Evolutionary conservation across 2,888 invertebrate genomes (phyloP).

Genomic region (Drosophila anomalipes): DNA sequence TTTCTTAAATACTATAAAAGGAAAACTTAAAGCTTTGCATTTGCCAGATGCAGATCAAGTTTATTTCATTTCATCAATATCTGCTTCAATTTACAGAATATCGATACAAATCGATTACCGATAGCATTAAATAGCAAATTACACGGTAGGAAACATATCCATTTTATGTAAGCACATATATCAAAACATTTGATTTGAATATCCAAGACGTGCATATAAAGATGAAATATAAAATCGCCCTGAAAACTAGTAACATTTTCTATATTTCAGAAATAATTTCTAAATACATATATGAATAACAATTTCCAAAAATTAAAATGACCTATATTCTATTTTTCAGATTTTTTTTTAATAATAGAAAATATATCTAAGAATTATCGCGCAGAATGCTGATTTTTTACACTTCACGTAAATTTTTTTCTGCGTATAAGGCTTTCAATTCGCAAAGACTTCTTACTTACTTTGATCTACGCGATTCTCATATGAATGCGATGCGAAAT

Average conservation of each 20-base stretch:
- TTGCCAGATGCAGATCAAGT: background rate
- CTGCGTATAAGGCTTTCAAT: background rate
- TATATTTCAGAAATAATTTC: too few relatives aligned
- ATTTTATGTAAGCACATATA: background rate
- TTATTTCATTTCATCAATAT: background rate
- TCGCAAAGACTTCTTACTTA: background rate
- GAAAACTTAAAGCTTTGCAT: background rate
- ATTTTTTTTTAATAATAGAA: too few relatives aligned
- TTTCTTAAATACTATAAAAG: background rate
- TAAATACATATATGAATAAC: too few relatives aligned
- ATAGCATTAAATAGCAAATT: background rate
- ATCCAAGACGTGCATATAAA: background rate
- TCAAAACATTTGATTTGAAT: background rate
- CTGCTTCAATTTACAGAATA: background rate
- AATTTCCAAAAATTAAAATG: too few relatives aligned
- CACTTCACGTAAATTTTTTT: background rate
- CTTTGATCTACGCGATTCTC: background rate
- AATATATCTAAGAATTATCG: background rate
- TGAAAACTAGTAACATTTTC: too few relatives aligned
- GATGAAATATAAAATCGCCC: too few relatives aligned
- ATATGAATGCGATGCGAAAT: constrained; percentile 14
- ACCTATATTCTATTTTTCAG: too few relatives aligned
- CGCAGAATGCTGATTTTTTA: background rate
- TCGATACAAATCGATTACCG: background rate
- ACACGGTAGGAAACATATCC: too few relatives aligned